These are phyloP conservation scores for Lophotriccus pileatus DNA, from an alignment of 2,797 vertebrate species.

Conservation along the genomic window DNA sequence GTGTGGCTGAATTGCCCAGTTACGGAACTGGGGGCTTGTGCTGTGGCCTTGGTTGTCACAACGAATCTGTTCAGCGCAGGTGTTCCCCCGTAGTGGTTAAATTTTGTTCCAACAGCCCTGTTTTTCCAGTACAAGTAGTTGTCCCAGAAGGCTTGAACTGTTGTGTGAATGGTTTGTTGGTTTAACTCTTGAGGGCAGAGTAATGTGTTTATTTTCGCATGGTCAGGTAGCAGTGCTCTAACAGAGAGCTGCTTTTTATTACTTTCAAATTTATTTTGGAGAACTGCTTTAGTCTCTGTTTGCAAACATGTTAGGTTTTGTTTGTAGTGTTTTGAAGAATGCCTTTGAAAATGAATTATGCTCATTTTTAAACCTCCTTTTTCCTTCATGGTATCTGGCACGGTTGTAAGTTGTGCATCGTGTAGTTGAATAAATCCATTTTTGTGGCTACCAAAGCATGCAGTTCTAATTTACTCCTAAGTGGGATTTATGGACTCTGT, in stretches of 20 bases:
- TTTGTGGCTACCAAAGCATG: neutral
- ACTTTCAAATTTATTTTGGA: neutral
- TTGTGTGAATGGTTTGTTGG: neutral
- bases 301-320: fast-evolving
- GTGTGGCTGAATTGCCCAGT: fast-evolving
- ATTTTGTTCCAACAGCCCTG: fast-evolving
- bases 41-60: fast-evolving
- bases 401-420: fast-evolving
- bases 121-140: neutral
- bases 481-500: neutral
- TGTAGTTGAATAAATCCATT: neutral
- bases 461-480: neutral
- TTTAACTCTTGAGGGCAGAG: neutral
- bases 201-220: neutral
- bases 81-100: fast-evolving
- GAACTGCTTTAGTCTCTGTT: fast-evolving
- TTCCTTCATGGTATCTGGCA: neutral
- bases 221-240: neutral
- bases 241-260: neutral
- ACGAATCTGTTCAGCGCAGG: fast-evolving
- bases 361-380: neutral
- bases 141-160: neutral
- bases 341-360: neutral
- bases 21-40: fast-evolving
- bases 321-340: neutral